Conservation (phyloP, 1,140 invertebrate species). For the Drosophila pruinosa region DNA sequence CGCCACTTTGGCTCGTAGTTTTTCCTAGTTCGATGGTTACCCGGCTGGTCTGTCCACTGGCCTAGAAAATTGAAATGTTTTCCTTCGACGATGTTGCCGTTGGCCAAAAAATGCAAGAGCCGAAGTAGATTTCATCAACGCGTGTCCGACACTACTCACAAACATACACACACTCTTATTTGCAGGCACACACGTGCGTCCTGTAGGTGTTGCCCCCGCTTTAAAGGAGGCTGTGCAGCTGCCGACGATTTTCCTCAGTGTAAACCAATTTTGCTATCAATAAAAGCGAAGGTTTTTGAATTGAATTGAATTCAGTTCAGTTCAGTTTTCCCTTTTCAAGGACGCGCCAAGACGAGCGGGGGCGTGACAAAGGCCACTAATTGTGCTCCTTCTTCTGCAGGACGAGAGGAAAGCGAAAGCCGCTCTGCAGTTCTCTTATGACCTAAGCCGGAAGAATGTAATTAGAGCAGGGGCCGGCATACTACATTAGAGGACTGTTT, state of each 20-base stretch:
- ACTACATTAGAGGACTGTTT: neutral
- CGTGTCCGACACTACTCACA: constrained; percentile 40
- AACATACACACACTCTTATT: constrained; percentile 17
- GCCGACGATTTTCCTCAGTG: constrained; percentile 64
- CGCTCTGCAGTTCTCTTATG: constrained; percentile 18
- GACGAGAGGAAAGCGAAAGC: constrained; percentile 71
- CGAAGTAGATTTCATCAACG: constrained; percentile 47
- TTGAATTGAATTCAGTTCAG: constrained; percentile 54
- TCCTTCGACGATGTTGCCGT: constrained; percentile 36
- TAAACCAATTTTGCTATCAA: constrained; percentile 79
- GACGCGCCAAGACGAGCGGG: constrained; percentile 48
- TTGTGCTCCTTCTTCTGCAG: constrained; percentile 47
- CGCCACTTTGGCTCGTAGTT: constrained; percentile 21
- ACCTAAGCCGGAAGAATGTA: constrained; percentile 72
- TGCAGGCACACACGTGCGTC: constrained; percentile 53
- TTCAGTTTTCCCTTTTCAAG: constrained; percentile 58
- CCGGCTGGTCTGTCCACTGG: constrained; percentile 53
- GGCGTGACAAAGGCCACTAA: constrained; percentile 75
- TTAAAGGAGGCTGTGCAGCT: constrained; percentile 43
- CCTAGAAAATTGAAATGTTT: constrained; percentile 80
- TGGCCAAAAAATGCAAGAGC: constrained; percentile 37
- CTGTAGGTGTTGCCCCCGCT: constrained; percentile 70
- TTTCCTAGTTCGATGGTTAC: constrained; percentile 34
- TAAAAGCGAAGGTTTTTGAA: constrained; percentile 72
- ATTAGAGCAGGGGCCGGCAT: constrained; percentile 61